Evolutionary conservation across 2,113 vertebrate species (phyloP).

Genomic region (Gila orcuttii): DNA sequence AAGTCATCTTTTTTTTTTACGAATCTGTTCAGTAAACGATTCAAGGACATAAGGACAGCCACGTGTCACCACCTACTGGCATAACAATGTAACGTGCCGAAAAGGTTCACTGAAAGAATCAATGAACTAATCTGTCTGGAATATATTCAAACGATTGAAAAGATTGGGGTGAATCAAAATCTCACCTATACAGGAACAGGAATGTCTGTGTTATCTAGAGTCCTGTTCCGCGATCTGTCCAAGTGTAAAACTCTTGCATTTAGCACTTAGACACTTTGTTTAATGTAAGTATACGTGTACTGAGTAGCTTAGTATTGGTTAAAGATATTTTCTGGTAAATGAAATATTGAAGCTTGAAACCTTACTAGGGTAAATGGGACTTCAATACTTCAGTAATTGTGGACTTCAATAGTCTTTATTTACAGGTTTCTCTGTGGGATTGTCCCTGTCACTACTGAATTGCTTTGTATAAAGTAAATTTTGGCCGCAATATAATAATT

Average conservation of each 20-base stretch:
- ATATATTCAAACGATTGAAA: neutral
- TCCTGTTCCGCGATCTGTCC: neutral
- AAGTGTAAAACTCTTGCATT: neutral
- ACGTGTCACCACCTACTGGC: neutral
- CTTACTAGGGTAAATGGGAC: neutral
- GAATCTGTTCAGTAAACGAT: neutral
- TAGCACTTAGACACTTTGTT: neutral
- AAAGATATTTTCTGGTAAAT: neutral
- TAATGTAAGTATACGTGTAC: neutral
- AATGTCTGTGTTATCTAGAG: neutral
- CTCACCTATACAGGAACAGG: neutral
- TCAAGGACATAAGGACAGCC: neutral
- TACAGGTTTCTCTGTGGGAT: no score
- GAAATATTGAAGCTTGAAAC: neutral
- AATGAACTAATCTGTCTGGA: neutral
- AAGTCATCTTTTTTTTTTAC: neutral
- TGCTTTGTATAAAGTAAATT: no score
- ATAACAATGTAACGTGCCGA: neutral
- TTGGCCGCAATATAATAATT: no score
- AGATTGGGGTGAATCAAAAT: neutral
- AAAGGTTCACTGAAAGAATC: neutral
- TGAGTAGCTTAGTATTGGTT: neutral
- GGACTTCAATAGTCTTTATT: no score
- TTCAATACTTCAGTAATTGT: no score
- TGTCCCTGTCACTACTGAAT: no score